Evolutionary conservation across 2,888 invertebrate species (phyloP).

Genomic region (Brachyptera putata): DNA sequence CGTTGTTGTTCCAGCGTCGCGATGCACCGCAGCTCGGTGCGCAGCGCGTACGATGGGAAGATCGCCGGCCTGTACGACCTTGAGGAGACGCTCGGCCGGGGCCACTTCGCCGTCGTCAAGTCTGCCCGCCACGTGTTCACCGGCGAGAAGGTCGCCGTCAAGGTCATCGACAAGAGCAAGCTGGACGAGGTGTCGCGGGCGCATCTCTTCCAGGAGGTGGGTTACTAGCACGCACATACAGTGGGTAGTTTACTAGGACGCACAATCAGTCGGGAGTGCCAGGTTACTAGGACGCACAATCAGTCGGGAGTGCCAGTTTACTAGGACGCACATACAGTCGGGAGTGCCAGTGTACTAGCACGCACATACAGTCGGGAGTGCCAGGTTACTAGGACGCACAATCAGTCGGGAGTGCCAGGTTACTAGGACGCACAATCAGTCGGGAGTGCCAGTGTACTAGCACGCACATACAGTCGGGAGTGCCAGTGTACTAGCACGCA

Average conservation of each 20-base stretch:
- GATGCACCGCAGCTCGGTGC: conserved; percentile 29
- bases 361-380: not conserved
- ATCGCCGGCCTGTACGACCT: conserved; percentile 97
- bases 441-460: no score
- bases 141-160: conserved; percentile 95
- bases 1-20: conserved; percentile 16
- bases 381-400: no score
- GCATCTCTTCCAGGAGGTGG: conserved; percentile 94
- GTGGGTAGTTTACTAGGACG: not conserved
- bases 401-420: no score
- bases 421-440: no score
- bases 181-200: conserved; percentile 92
- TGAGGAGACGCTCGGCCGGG: conserved; percentile 94
- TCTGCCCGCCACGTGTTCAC: conserved; percentile 97
- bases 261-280: not conserved
- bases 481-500: no score
- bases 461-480: no score
- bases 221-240: conserved; percentile 19
- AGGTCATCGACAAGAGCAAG: conserved; percentile 98
- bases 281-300: not conserved
- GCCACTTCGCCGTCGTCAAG: conserved; percentile 98
- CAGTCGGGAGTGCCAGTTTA: not conserved
- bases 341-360: not conserved
- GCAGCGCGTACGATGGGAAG: conserved; percentile 67
- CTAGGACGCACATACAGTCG: not conserved